Base-by-base conservation (phyloP, 1,140 invertebrate species). In the Maniola jurtina region DNA sequence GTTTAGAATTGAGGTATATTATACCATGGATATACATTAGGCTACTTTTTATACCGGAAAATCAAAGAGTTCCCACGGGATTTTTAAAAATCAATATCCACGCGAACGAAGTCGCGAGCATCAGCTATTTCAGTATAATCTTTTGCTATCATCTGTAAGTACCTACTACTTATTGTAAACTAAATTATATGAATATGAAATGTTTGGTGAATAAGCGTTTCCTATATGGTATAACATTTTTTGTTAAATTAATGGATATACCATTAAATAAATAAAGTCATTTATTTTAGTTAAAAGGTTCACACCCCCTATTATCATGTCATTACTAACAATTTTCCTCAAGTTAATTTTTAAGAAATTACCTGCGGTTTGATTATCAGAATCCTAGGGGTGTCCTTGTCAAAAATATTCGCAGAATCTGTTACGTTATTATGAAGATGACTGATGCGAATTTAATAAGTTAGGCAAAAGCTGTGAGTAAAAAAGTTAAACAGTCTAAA, bases 401-500 rank as follows among this genome's bases (percentile, higher is more conserved):
- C 42, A 45, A n/a, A 45, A 45, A 6, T 45, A 45, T 45, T 45
- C 42, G 42, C 42, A 45, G 42, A 45, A 45, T n/a, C 42, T 45
- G 2, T 45, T 45, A 13, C 9, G 13, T 45, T 45, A 45, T 45
- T 45, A n/a, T n/a, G 42, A 45, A 45, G 42, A 13, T 45, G 13
- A 11, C 9, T 45, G 42, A 45, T 11, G 42, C 13, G 13, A 45
- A 45, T 9, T 11, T 11, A 13, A 45, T n/a, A n/a, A 13, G 42
- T 45, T 45, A 11, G 42, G 5, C 9, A 9, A 9, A 9, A 38
- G 38, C 10, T 3, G 38, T 38, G 42, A 45, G 5, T 13, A 45
- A 11, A 13, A n/a, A n/a, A 13, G 40, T 42, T 11, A 42, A 42
- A 42, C 11, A 42, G n/a, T n/a, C n/a, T n/a, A n/a, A n/a, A n/a